phyloP scores from a whole-genome alignment of 2,888 invertebrate genomes.

The Drosophila setosimentum region DNA sequence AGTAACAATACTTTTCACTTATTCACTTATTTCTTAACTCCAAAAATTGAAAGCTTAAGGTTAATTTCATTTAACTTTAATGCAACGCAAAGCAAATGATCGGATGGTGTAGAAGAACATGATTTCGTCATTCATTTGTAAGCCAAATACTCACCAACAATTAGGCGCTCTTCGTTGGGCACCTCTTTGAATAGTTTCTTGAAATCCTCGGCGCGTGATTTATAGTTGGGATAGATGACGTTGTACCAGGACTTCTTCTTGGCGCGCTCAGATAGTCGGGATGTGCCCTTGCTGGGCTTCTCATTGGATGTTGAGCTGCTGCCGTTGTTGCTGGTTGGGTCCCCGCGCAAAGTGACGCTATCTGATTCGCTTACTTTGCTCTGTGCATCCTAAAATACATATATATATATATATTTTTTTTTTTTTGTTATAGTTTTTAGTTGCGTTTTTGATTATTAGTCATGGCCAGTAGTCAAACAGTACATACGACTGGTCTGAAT shows the following conservation, averaged over 20 bases:
- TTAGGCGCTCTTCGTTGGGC: slow-evolving; percentile 95
- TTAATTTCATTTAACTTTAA: background rate
- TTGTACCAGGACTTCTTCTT: slow-evolving; percentile 95
- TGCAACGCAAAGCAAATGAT: no score
- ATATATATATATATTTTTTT: no score
- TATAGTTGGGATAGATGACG: slow-evolving; percentile 95
- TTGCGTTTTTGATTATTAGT: slow-evolving; percentile 10
- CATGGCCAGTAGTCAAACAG: background rate
- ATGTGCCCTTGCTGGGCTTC: slow-evolving; percentile 75
- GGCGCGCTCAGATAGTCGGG: slow-evolving; percentile 86
- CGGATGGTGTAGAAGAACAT: background rate
- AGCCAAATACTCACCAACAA: slow-evolving; percentile 91
- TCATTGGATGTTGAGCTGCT: slow-evolving; percentile 67
- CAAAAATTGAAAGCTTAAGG: background rate
- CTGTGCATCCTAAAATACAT: slow-evolving; percentile 55
- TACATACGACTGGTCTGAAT: slow-evolving; percentile 27
- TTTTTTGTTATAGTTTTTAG: background rate
- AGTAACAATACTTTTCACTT: background rate
- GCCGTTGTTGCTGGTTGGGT: slow-evolving; percentile 11
- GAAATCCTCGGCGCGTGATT: slow-evolving; percentile 96
- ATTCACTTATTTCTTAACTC: background rate
- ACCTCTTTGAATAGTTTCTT: slow-evolving; percentile 96
- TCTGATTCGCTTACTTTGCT: slow-evolving; percentile 67
- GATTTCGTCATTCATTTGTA: slow-evolving; percentile 6
- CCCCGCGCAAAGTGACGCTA: slow-evolving; percentile 59